Conservation (phyloP, 2,797 vertebrate genomes). For the Chaenodraco wilsoni region DNA sequence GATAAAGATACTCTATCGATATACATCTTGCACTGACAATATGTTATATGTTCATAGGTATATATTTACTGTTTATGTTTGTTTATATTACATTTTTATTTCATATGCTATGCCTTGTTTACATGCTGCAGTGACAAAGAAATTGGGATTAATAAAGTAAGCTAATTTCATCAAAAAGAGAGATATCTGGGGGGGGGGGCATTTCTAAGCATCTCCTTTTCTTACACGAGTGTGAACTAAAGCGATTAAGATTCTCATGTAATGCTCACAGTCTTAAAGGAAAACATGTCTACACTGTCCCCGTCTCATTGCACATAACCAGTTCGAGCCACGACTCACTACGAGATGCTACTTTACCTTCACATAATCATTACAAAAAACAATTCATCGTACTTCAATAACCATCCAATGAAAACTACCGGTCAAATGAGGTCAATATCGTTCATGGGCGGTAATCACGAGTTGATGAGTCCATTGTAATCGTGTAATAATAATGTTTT, state of each 20-base stretch:
- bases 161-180: background rate
- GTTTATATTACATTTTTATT: too few species aligned
- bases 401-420: background rate
- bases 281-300: background rate
- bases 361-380: background rate
- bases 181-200: background rate
- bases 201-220: conserved; percentile 1
- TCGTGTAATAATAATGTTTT: background rate
- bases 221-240: background rate
- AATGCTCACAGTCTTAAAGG: background rate
- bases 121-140: too few species aligned
- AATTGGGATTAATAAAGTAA: too few species aligned
- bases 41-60: too few species aligned
- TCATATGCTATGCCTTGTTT: too few species aligned
- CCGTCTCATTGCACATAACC: background rate
- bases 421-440: background rate
- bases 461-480: background rate
- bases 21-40: too few species aligned
- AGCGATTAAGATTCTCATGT: background rate
- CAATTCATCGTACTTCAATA: background rate
- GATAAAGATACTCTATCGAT: too few species aligned
- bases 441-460: background rate
- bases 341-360: background rate
- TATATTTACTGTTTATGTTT: too few species aligned
- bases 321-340: background rate